These are phyloP conservation scores for Ypsolopha sequella DNA, from an alignment of 2,888 invertebrate genomes.

Conservation along the genomic window DNA sequence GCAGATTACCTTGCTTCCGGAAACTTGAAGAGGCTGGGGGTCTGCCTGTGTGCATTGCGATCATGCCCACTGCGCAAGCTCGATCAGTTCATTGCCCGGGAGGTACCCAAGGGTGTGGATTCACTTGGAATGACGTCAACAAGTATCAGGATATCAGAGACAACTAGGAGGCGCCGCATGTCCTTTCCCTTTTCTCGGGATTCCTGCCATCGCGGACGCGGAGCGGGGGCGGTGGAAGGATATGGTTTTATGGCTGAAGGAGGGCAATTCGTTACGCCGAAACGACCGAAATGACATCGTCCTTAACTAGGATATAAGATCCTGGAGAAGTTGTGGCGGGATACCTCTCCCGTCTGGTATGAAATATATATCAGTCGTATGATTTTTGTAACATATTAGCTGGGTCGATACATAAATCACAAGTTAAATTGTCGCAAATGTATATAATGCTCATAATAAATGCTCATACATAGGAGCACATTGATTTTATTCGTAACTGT, in stretches of 20 bases:
- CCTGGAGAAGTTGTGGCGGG: slow-evolving; percentile 12
- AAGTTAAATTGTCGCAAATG: too few relatives aligned
- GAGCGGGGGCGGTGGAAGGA: slow-evolving; percentile 6
- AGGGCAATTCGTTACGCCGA: slow-evolving; percentile 29
- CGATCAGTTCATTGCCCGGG: slow-evolving; percentile 21
- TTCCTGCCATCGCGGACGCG: slow-evolving; percentile 10
- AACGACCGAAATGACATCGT: slow-evolving; percentile 46
- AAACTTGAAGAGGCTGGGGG: too few relatives aligned
- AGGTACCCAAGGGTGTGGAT: slow-evolving; percentile 63
- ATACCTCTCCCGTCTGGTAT: background rate
- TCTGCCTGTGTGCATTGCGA: slow-evolving; percentile 21
- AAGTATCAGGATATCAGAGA: slow-evolving; percentile 62
- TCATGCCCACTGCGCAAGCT: slow-evolving; percentile 2
- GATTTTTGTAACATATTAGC: too few relatives aligned
- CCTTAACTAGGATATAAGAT: slow-evolving; percentile 27
- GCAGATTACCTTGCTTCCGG: too few relatives aligned
- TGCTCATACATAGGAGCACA: too few relatives aligned
- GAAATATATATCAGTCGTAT: too few relatives aligned
- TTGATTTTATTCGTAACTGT: too few relatives aligned
- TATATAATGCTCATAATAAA: too few relatives aligned
- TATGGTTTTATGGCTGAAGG: slow-evolving; percentile 7
- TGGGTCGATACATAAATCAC: too few relatives aligned
- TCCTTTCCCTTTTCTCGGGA: slow-evolving; percentile 32
- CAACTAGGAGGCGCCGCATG: slow-evolving; percentile 25
- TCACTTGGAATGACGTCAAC: slow-evolving; percentile 72